phyloP scores from a whole-genome alignment of 2,888 invertebrate genomes.

The Cantharis rustica region DNA sequence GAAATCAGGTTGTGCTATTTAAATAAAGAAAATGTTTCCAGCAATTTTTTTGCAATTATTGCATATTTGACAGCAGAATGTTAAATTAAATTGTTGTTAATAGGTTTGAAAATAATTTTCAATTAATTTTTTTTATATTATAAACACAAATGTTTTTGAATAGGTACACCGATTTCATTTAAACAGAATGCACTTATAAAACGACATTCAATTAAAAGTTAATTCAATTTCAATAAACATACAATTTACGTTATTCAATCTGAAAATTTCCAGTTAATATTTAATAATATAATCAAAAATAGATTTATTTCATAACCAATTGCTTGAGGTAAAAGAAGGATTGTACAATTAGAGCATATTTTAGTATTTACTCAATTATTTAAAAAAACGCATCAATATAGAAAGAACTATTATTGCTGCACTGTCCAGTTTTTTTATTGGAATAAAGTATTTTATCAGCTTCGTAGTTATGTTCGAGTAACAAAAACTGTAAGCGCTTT shows the following conservation, averaged over 20 bases:
- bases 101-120: background rate
- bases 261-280: background rate
- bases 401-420: background rate
- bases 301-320: background rate
- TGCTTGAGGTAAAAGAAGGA: background rate
- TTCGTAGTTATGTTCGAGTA: background rate
- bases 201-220: background rate
- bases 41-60: background rate
- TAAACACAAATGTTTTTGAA: background rate
- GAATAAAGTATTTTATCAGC: constrained; percentile 2
- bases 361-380: background rate
- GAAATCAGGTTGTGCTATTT: background rate
- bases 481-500: constrained; percentile 8
- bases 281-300: background rate
- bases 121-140: background rate
- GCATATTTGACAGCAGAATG: background rate
- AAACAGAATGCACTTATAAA: constrained; percentile 1
- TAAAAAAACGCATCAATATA: background rate
- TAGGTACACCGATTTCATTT: background rate
- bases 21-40: background rate
- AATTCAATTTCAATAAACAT: constrained; percentile 1
- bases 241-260: background rate
- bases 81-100: background rate
- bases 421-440: background rate
- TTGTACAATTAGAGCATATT: background rate